phyloP scores from a whole-genome alignment of 2,888 invertebrate genomes.

The Ophion obscuratus region DNA sequence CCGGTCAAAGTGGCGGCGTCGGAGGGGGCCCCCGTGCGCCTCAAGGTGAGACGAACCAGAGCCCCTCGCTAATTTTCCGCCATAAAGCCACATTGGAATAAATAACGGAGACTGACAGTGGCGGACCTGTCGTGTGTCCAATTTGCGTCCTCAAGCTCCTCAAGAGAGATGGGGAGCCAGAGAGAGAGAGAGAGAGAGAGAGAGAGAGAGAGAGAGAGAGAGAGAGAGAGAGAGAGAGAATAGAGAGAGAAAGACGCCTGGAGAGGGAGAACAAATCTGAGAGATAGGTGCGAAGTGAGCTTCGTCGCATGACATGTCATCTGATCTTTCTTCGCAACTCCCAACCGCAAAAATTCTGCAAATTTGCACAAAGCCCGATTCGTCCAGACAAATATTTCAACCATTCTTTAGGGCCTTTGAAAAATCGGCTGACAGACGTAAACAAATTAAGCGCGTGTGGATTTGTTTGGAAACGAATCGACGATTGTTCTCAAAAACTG shows the following conservation, averaged over 20 bases:
- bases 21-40: constrained; percentile 22
- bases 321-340: not conserved
- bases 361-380: not conserved
- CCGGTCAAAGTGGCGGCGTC: constrained; percentile 71
- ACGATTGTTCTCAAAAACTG: not conserved
- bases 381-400: not conserved
- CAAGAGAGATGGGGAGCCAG: constrained; percentile 12
- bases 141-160: not conserved
- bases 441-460: not conserved
- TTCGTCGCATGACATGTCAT: not conserved
- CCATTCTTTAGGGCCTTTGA: not conserved
- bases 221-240: not conserved
- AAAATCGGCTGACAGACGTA: not conserved
- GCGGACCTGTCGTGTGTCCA: constrained; percentile 44
- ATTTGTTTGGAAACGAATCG: not conserved
- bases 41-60: constrained; percentile 45
- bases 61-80: constrained; percentile 81
- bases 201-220: not conserved
- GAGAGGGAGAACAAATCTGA: not conserved
- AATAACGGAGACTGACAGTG: constrained; percentile 78
- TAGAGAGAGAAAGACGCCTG: not conserved
- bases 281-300: not conserved
- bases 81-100: constrained; percentile 81
- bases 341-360: not conserved
- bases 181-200: constrained; percentile 58